Percentiles rank a stretch among this genome's conserved stretches.
phyloP scores from a whole-genome alignment of 2,113 vertebrate genomes.

The Triplophysa tibetana region DNA sequence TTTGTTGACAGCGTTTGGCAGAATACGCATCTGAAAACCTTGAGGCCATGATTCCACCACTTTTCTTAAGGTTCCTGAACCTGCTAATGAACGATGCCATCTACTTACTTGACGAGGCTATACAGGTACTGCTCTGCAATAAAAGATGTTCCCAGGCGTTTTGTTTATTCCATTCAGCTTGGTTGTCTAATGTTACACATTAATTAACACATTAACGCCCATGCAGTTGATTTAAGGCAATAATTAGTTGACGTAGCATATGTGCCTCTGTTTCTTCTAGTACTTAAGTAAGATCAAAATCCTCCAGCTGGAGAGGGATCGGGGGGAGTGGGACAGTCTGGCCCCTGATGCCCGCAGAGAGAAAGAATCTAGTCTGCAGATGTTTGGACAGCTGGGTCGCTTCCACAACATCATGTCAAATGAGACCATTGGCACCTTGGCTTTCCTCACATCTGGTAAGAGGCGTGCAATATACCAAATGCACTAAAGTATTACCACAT shows the following conservation, averaged over 20 bases:
- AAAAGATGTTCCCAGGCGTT: background rate
- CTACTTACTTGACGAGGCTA: slow-evolving; percentile 96
- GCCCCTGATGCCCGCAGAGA: slow-evolving; percentile 86
- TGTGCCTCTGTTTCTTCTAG: slow-evolving; percentile 63
- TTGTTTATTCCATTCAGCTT: background rate
- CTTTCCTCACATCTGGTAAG: slow-evolving; percentile 95
- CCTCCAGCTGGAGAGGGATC: slow-evolving; percentile 92
- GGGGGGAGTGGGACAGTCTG: slow-evolving; percentile 89
- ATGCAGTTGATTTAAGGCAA: background rate
- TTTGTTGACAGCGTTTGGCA: slow-evolving; percentile 80
- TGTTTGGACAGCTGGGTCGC: slow-evolving; percentile 95
- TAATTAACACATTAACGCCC: background rate
- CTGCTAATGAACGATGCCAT: slow-evolving; percentile 97
- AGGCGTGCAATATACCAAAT: slow-evolving; percentile 13
- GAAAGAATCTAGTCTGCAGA: slow-evolving; percentile 93
- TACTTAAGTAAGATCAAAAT: slow-evolving; percentile 99
- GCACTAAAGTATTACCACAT: background rate
- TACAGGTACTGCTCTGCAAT: slow-evolving; percentile 86
- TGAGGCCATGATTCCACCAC: slow-evolving; percentile 94
- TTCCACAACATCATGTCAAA: slow-evolving; percentile 99
- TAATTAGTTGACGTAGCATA: slow-evolving; percentile 5
- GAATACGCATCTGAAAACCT: slow-evolving; percentile 93
- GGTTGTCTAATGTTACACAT: background rate
- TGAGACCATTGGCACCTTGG: slow-evolving; percentile 94
- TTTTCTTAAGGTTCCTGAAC: slow-evolving; percentile 95